phyloP scores from a whole-genome alignment of 2,797 vertebrate genomes.

The Rhinogobio ventralis region DNA sequence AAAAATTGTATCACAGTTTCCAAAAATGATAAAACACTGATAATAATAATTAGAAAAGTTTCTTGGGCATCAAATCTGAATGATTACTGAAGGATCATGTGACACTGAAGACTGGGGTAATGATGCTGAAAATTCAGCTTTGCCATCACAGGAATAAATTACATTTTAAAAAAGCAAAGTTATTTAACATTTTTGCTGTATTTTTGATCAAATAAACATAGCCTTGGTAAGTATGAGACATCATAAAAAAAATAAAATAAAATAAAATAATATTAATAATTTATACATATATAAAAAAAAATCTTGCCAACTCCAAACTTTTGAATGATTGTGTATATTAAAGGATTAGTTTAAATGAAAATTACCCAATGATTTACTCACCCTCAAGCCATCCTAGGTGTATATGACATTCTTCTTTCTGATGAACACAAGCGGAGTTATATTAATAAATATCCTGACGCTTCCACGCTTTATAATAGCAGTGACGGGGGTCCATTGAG shows the following conservation, averaged over 20 bases:
- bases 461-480: no score
- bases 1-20: not conserved
- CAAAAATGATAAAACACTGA: not conserved
- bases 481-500: no score
- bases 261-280: no score
- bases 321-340: not conserved
- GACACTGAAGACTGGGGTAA: not conserved
- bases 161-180: not conserved
- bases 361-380: no score
- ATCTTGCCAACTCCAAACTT: not conserved
- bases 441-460: no score
- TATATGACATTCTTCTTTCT: no score
- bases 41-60: not conserved
- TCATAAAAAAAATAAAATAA: no score
- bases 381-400: no score
- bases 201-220: not conserved
- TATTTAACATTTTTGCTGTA: not conserved
- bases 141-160: not conserved
- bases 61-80: not conserved
- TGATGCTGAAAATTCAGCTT: not conserved
- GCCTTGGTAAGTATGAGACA: not conserved
- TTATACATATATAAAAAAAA: no score
- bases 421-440: no score
- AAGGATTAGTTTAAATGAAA: no score
- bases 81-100: not conserved